Evolutionary conservation across 23 tunicate species (phyloP).

Genomic region (Styela plicata): DNA sequence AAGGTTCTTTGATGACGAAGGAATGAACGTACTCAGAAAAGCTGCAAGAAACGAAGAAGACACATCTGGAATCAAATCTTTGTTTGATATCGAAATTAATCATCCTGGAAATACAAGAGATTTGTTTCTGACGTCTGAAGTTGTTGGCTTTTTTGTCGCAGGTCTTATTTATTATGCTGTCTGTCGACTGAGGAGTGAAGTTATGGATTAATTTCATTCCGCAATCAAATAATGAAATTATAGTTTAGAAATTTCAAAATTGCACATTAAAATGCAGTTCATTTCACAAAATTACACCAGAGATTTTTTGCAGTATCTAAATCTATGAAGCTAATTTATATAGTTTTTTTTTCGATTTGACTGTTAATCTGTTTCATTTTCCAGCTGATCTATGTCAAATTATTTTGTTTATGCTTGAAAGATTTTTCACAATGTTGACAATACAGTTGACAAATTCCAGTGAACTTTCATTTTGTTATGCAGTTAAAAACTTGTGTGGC

Average conservation of each 20-base stretch:
- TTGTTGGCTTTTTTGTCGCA: constrained; percentile 50
- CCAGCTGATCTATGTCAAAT: too few species aligned
- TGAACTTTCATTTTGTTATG: too few species aligned
- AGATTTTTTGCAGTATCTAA: not conserved
- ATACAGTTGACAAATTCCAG: too few species aligned
- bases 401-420: too few species aligned
- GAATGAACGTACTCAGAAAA: constrained; percentile 57
- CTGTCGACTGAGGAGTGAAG: constrained; percentile 55
- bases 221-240: not conserved
- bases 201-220: constrained; percentile 28
- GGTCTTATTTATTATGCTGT: constrained; percentile 59
- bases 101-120: constrained; percentile 36
- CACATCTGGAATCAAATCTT: constrained; percentile 34
- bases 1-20: constrained; percentile 78
- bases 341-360: too few species aligned
- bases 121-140: constrained; percentile 56
- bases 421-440: too few species aligned
- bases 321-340: too few species aligned
- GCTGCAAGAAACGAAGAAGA: constrained; percentile 62
- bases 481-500: too few species aligned
- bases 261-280: not conserved
- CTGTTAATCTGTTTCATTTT: too few species aligned
- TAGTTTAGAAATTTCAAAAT: not conserved
- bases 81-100: constrained; percentile 49
- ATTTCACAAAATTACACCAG: not conserved